phyloP scores from a whole-genome alignment of 2,888 invertebrate genomes.

The Beris morrisii region DNA sequence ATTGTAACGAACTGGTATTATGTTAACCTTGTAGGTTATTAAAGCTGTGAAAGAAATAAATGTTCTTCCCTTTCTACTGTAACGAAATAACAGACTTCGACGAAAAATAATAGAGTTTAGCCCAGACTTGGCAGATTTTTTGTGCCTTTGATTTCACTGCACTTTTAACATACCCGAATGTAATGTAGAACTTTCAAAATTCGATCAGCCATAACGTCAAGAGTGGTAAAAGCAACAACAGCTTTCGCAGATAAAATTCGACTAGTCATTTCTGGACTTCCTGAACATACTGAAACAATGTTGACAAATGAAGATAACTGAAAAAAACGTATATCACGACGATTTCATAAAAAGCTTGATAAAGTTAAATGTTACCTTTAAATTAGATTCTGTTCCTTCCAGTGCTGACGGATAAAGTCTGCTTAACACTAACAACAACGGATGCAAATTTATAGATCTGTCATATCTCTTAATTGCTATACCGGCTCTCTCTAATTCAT shows the following conservation, averaged over 20 bases:
- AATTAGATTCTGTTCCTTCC: slow-evolving; percentile 69
- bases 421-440: slow-evolving; percentile 74
- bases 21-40: too few species aligned
- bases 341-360: neutral
- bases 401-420: slow-evolving; percentile 75
- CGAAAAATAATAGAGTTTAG: too few species aligned
- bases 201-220: slow-evolving; percentile 49
- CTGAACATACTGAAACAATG: slow-evolving; percentile 65
- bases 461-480: slow-evolving; percentile 46
- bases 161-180: slow-evolving; percentile 9
- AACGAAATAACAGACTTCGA: too few species aligned
- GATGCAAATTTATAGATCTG: slow-evolving; percentile 66
- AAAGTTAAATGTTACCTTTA: slow-evolving; percentile 60
- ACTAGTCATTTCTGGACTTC: slow-evolving; percentile 68
- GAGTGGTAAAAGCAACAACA: slow-evolving; percentile 62
- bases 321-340: neutral
- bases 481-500: slow-evolving; percentile 52
- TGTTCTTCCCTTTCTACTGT: too few species aligned
- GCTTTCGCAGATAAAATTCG: slow-evolving; percentile 75
- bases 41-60: too few species aligned
- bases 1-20: too few species aligned
- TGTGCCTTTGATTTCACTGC: too few species aligned
- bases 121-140: too few species aligned
- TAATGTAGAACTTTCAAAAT: slow-evolving; percentile 37
- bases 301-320: slow-evolving; percentile 69